These are phyloP conservation scores for Drosophila mercatorum DNA, from an alignment of 2,888 invertebrate genomes.

Conservation along the genomic window DNA sequence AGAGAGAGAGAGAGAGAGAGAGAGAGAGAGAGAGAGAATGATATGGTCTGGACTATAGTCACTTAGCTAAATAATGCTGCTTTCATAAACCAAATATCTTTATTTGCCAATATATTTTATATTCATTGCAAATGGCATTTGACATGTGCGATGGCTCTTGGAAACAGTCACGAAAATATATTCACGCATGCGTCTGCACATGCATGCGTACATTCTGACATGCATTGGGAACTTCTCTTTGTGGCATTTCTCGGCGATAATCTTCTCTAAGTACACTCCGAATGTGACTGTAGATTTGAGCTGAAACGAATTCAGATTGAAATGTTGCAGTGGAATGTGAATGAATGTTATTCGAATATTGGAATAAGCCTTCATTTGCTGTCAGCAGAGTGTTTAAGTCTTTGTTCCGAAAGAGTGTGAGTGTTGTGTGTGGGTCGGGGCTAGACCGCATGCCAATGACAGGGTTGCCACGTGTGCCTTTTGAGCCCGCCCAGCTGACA, in stretches of 20 bases:
- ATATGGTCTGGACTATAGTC: too few relatives aligned
- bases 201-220: not conserved
- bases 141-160: not conserved
- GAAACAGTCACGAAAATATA: too few relatives aligned
- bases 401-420: slow-evolving; percentile 35
- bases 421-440: slow-evolving; percentile 20
- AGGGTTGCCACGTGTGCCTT: slow-evolving; percentile 37
- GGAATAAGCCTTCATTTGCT: not conserved
- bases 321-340: not conserved
- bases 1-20: not conserved
- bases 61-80: too few relatives aligned
- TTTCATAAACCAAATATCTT: not conserved
- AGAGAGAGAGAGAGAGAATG: too few relatives aligned
- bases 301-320: not conserved
- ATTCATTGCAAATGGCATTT: not conserved
- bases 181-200: not conserved
- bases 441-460: slow-evolving; percentile 54
- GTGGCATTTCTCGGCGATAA: too few relatives aligned
- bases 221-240: not conserved
- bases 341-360: not conserved
- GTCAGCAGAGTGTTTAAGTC: not conserved
- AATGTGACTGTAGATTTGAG: too few relatives aligned
- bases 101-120: not conserved
- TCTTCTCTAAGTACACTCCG: too few relatives aligned
- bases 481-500: slow-evolving; percentile 53